Percentiles rank a stretch among this genome's conserved stretches.
Evolutionary conservation across 2,113 vertebrate genomes (phyloP).

Genomic region (Rhabdomys dilectus): DNA sequence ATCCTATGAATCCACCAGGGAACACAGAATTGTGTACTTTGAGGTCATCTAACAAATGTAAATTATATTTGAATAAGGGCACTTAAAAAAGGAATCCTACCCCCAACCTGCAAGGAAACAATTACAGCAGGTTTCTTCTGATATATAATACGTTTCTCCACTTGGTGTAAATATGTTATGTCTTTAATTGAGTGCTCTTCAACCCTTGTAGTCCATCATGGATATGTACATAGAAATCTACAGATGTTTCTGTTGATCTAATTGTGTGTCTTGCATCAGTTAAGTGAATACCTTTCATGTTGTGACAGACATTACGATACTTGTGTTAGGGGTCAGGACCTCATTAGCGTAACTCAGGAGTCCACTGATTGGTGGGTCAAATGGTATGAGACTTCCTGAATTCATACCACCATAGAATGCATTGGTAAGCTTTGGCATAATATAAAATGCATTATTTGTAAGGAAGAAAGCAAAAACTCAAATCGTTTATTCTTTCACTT

Average conservation of each 20-base stretch:
- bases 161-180: slow-evolving; percentile 25
- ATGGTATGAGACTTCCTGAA: neutral
- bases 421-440: neutral
- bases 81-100: neutral
- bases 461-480: slow-evolving; percentile 46
- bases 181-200: slow-evolving; percentile 21
- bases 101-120: slow-evolving; percentile 30
- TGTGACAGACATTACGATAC: slow-evolving; percentile 87
- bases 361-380: neutral
- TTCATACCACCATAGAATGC: neutral
- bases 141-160: neutral
- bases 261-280: slow-evolving; percentile 38
- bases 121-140: neutral
- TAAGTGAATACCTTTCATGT: slow-evolving; percentile 73
- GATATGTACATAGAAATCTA: neutral
- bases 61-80: slow-evolving; percentile 28
- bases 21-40: neutral
- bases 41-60: neutral
- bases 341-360: slow-evolving; percentile 35
- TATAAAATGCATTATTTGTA: neutral
- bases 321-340: neutral
- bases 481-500: neutral
- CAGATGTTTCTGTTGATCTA: neutral
- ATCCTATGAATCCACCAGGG: slow-evolving; percentile 3
- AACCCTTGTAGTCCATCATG: neutral